Evolutionary conservation across 2,797 vertebrate genomes (phyloP), one percentile per base, ranked within the genome.

Genomic region (Phrynocephalus vlangalii): DNA sequence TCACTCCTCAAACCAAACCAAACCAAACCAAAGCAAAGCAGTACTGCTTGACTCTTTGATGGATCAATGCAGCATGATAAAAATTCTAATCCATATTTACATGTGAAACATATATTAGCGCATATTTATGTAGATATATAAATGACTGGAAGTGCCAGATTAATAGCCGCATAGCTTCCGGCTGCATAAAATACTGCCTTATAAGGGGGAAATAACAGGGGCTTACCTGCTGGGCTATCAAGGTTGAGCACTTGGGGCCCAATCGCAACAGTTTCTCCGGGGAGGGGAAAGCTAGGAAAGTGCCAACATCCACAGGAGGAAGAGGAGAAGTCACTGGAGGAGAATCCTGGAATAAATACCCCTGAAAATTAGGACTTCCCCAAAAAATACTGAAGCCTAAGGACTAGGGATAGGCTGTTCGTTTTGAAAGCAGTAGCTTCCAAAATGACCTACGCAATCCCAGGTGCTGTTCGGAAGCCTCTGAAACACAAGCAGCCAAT

Each of bases 241-340:
- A 96, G 76, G 95, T 7, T 0, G 98, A 97, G 79, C 98, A 98
- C 95, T 97, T 98, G 10, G 97, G 96, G 0, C 98, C 99, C 1
- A 99, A 97, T 68, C 97, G 98, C 68, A 99, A 96, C 86, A 99
- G 97, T 91, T 99, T 99, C 92, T 99, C 98, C 0, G 99, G 98
- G 0, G 99, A 99, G 0, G 99, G 99, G 88, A 98, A 98, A 91
- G 97, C 97, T 91, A 99, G 97, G 95, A 99, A 99, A 0, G 97
- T 97, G 44, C 97, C 96, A 87, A 98, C 94, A 0, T 99, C 98
- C 71, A 97, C 95, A 6, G 98, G 97, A 68, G 97, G 96, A 10
- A 95, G 94, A 67, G 75, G 30, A 3, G 97, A 95, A 8, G 97
- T 94, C 63, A 95, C 88, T 0, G 98, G 97, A 56, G 97, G 97